phyloP scores from a whole-genome alignment of 2,113 vertebrate species.

The Marcusenius ussheri region DNA sequence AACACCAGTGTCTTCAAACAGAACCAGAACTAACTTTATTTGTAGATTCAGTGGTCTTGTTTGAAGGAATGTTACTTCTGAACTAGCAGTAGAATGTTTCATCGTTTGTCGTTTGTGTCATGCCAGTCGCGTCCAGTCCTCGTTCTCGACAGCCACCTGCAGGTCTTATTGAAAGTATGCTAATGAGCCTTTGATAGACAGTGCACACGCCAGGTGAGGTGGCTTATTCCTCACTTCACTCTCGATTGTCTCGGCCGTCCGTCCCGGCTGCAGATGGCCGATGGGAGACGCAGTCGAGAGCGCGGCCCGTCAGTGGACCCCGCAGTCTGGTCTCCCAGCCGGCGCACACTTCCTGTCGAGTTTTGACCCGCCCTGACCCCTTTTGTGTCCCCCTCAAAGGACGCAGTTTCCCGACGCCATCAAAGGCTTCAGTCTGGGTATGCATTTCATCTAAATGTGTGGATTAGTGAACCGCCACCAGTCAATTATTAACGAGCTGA shows the following conservation, averaged over 20 bases:
- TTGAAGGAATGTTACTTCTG: neutral
- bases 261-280: neutral
- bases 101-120: neutral
- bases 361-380: neutral
- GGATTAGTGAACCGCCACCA: slow-evolving; percentile 34
- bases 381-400: neutral
- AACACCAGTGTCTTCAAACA: neutral
- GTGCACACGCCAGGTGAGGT: neutral
- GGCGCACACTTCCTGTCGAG: neutral
- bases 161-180: neutral
- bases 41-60: neutral
- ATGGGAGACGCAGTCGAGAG: neutral
- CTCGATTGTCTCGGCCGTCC: neutral
- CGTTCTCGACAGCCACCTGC: neutral
- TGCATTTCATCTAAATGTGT: slow-evolving; percentile 14
- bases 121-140: neutral
- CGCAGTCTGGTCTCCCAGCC: neutral
- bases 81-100: neutral
- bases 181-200: neutral
- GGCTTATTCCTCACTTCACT: neutral
- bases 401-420: neutral
- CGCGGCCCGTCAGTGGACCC: neutral
- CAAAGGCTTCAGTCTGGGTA: neutral
- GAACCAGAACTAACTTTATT: neutral
- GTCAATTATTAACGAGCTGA: slow-evolving; percentile 45